Base-by-base conservation (phyloP, 1,140 invertebrate genomes). In the Temnothorax curvispinosus region DNA sequence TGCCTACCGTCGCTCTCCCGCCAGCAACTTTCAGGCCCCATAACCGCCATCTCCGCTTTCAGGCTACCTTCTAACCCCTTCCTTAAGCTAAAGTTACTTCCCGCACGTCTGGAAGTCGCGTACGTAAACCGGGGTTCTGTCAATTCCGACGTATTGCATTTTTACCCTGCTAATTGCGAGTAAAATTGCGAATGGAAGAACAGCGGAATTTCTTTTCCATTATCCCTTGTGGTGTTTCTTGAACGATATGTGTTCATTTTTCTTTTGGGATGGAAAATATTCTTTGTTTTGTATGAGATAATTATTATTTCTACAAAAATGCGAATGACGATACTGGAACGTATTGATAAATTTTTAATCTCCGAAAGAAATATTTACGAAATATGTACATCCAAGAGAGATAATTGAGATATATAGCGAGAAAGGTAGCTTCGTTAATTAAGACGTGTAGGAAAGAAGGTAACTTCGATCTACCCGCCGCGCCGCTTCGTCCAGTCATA, bases 1-100 rank as follows among this genome's bases (percentile, higher is more conserved):
- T 93, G 94, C 93, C 93, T 93, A 89, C 88, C 89, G 85, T 80
- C 86, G 76, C 76, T 74, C 81, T 71, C 88, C 38, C 41, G 64
- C 58, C 65, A 58, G 86, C 64, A 88, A 90, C 90, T 92, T 92
- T 90, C 88, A 86, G 69, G 76, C 82, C 71, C 85, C 74, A 78
- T 86, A 78, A 81, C 86, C 77, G 56, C 81, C 81, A 52, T 58
- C 52, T 50, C 54, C 50, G 38, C 69, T 81, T 82, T 52, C 71
- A 77, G 58, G 35, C 41, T 41, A 72, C 44, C 71, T 11, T 27
- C 21, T 64, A 15, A 21, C 18, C 64, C 35, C n/a, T 50, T 56
- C 41, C 44, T 74, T 60, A 11, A 41, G 69, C 56, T 35, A 60
- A 84, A 75, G 54, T 84, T 72, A 74, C 67, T 72, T 75, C 54